Evolutionary conservation across 2,888 invertebrate species (phyloP).

Genomic region (Folsomia candida): DNA sequence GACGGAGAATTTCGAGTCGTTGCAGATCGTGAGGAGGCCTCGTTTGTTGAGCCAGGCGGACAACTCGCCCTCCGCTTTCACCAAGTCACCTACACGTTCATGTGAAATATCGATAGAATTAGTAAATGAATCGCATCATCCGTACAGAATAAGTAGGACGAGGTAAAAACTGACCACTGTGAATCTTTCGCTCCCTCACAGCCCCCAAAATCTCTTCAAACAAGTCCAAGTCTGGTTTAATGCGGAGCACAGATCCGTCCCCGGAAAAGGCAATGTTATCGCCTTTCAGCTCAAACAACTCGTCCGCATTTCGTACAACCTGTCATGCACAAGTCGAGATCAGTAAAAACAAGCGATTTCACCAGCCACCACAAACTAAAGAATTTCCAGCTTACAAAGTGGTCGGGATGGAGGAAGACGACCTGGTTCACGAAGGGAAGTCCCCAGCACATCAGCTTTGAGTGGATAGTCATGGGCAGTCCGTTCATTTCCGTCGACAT

Average conservation of each 20-base stretch:
- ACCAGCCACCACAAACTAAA: too few relatives aligned
- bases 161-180: slow-evolving; percentile 19
- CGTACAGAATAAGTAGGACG: too few relatives aligned
- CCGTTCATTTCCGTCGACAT: slow-evolving; percentile 28
- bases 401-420: slow-evolving; percentile 33
- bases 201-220: not conserved
- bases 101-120: too few relatives aligned
- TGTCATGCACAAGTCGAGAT: not conserved
- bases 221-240: not conserved
- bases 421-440: slow-evolving; percentile 28
- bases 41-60: not conserved
- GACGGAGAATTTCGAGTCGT: not conserved
- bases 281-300: slow-evolving; percentile 25
- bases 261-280: not conserved
- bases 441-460: slow-evolving; percentile 31
- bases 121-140: too few relatives aligned
- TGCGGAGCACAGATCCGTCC: not conserved
- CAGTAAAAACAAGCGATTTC: too few relatives aligned
- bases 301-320: slow-evolving; percentile 37
- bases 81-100: not conserved
- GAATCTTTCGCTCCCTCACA: not conserved
- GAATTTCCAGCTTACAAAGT: slow-evolving; percentile 20
- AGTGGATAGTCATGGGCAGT: slow-evolving; percentile 25
- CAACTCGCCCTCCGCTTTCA: not conserved
- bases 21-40: not conserved